Evolutionary conservation across 2,113 vertebrate species (phyloP), one percentile per base, ranked within the genome.

Genomic region (Urocynchramus pylzowi): DNA sequence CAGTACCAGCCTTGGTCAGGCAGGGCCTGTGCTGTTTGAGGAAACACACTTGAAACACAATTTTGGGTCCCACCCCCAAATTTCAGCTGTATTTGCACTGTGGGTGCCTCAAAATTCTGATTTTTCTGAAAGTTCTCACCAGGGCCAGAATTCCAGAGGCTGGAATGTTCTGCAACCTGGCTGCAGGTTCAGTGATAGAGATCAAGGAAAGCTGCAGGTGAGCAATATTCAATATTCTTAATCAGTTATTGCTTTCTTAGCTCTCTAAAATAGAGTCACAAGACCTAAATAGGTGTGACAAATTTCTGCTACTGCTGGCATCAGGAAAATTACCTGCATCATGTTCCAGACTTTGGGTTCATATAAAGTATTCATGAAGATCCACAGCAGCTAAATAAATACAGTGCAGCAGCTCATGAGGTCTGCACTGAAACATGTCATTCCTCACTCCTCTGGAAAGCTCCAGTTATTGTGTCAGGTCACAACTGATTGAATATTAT

Each of bases 1-100:
- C 49, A 37, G 35, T 5, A 39, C 47, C 33, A 67, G 1, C 45
- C 39, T 64, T 14, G 5, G 9, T 18, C 2, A 0, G 7, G 8
- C 14, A 4, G 4, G 5, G 23, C 24, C 10, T 2, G 1, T 12
- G 24, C 28, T 35, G 20, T 5, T 17, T 13, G 26, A 57, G 63
- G 31, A 74, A 80, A 86, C 28, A 37, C 0, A 1, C 24, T 44
- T 21, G 18, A 59, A 90, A 56, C 8, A 28, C 8, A 71, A 27
- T 12, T 35, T 56, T 71, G 33, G 7, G 41, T 56, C 31, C 18
- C 28, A 23, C 24, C 12, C 8, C 3, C 14, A 11, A 50, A 77
- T n/a, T 87, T 81, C 39, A 54, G 26, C 31, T 65, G 6, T 15
- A 4, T 42, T 44, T 47, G 16, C 13, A 13, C 11, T 5, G 14